Conservation (phyloP, 2,888 invertebrate species). For the Drosophila vallismaia region DNA sequence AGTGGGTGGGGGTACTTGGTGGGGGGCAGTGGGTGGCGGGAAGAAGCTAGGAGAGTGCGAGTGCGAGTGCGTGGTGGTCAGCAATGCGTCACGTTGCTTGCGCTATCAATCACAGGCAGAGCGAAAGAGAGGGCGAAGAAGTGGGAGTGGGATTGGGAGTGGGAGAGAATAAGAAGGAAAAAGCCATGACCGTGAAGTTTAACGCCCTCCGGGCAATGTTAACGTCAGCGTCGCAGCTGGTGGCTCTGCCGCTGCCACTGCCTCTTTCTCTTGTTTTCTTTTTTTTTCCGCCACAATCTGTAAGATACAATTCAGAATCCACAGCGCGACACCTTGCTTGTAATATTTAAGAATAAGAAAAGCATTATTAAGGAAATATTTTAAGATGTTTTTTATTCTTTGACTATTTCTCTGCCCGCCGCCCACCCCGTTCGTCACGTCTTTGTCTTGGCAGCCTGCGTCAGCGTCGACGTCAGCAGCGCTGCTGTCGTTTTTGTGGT, state of each 20-base stretch:
- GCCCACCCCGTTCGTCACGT: neutral
- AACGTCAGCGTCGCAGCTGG: slow-evolving; percentile 26
- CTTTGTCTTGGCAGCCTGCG: slow-evolving; percentile 16
- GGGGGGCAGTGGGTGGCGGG: neutral
- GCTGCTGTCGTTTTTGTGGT: slow-evolving; percentile 61
- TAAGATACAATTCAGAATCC: slow-evolving; percentile 16
- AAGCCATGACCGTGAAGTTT: slow-evolving; percentile 81
- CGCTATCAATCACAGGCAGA: slow-evolving; percentile 62
- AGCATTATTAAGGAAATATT: neutral
- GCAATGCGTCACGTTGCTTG: slow-evolving; percentile 65
- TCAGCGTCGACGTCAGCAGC: slow-evolving; percentile 19
- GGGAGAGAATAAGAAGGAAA: slow-evolving; percentile 55
- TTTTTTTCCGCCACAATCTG: slow-evolving; percentile 12
- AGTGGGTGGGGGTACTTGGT: neutral
- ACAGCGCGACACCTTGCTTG: neutral
- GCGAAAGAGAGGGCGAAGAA: slow-evolving; percentile 22
- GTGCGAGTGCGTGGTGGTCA: slow-evolving; percentile 57
- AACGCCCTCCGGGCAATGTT: slow-evolving; percentile 69
- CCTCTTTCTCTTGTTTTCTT: slow-evolving; percentile 3
- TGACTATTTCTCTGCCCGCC: neutral
- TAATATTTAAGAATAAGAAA: neutral
- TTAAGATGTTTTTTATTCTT: neutral
- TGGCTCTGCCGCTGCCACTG: slow-evolving; percentile 27
- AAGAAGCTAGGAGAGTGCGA: slow-evolving; percentile 31
- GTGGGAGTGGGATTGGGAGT: slow-evolving; percentile 18